Base-by-base conservation (phyloP, 2,113 vertebrate genomes). In the Taurulus bubalis region DNA sequence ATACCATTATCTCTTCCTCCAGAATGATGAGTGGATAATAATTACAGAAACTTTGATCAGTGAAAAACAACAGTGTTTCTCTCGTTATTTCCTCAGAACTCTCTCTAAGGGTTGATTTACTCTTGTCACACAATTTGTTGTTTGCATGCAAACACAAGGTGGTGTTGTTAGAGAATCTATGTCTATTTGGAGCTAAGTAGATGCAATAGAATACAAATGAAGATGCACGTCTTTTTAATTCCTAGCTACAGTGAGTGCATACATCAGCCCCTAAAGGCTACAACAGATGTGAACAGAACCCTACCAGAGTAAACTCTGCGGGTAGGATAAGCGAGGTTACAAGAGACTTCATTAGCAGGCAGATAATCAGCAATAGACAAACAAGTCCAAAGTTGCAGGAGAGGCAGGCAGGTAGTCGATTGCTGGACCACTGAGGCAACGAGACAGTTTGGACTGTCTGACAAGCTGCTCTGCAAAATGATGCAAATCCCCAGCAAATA, bases 341-440 rank as follows among this genome's bases (percentile, higher is more conserved):
- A 45, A 66, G 40, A 60, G 59, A 82, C 28, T n/a, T 20, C 66
- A 72, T 24, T 20, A 67, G 49, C 62, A 71, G 51, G n/a, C 68
- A 42, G 22, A 68, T 38, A 60, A 8, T 75, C 34, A 47, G 15
- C 14, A 71, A 32, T 38, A 68, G 59, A 12, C 47, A 59, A 63
- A 69, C 28, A 66, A 76, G 45, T 69, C 42, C 59, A 77, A 56
- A 85, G 58, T 67, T 77, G 47, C 45, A 71, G 67, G 42, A 80
- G 49, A 45, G n/a, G 18, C 75, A 77, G 70, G 36, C 66, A 51
- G 22, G 47, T 49, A 69, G 77, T 83, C 16, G 63, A 75, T 75
- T 47, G 28, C 47, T 51, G 55, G n/a, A 84, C 55, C 30, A 28
- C 73, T 58, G 22, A 83, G 65, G 59, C 32, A 45, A 73, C 40